These are phyloP conservation scores for Aphelenchoides besseyi DNA, from an alignment of 1,140 invertebrate genomes.

Conservation along the genomic window DNA sequence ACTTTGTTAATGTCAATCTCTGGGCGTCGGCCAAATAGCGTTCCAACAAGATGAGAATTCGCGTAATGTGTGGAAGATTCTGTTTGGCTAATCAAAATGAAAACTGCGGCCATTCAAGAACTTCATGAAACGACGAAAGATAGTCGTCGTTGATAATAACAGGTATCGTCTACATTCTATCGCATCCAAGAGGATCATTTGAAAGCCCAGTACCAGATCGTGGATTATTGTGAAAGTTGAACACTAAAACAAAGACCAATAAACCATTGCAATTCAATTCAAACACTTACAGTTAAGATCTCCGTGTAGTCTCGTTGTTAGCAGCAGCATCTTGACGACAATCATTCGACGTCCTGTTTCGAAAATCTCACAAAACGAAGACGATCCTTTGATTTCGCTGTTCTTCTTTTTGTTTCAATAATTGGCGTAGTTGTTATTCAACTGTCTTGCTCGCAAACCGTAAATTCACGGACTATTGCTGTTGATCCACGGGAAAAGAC, in stretches of 20 bases:
- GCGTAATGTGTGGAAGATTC: not conserved
- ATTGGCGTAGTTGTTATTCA: not conserved
- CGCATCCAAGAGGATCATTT: conserved; percentile 11
- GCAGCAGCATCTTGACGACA: not conserved
- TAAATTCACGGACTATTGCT: not conserved
- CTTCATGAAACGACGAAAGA: not conserved
- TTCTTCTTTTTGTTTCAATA: not conserved
- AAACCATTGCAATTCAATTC: conserved; percentile 16
- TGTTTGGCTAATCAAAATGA: conserved; percentile 7
- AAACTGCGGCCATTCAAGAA: conserved; percentile 10
- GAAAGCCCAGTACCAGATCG: conserved; percentile 13
- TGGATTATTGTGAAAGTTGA: conserved; percentile 19
- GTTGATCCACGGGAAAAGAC: conserved; percentile 22
- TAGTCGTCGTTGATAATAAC: conserved; percentile 21
- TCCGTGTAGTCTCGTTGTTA: not conserved
- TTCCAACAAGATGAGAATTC: not conserved
- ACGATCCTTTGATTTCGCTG: not conserved
- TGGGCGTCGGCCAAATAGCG: not conserved
- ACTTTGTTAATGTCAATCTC: not conserved
- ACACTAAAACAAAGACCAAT: not conserved
- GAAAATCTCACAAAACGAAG: not conserved
- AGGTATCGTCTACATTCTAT: conserved; percentile 5
- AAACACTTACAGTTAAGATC: conserved; percentile 9
- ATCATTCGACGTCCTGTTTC: not conserved
- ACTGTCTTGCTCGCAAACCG: not conserved